Evolutionary conservation across 2,888 invertebrate species (phyloP), one percentile per base, ranked within the genome.

Genomic region (Heliconius sara): DNA sequence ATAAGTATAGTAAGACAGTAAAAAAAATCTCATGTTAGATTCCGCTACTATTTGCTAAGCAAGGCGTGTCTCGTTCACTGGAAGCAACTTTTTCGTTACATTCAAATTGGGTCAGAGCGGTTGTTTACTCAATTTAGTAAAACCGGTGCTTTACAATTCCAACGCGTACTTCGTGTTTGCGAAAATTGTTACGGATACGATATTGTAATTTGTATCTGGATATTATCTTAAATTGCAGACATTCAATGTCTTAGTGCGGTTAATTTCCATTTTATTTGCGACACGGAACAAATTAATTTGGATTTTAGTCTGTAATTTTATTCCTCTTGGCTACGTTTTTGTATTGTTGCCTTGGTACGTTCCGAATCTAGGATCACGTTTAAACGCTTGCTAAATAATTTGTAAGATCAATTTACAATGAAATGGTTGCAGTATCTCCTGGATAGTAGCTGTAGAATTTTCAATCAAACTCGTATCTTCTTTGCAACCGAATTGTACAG

Each of bases 71-170:
- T 78, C 73, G 57, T 78, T 78, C 68, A 19, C 43, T n/a, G 65
- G 67, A 78, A 78, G 74, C 27, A 57, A 81, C 52, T 77, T 76
- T 79, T 79, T 81, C 67, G 68, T 43, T 52, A n/a, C 71, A 81
- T 79, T 80, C 76, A 81, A 82, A 82, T 80, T 80, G 74, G 79
- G 73, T 79, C 77, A 79, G 66, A 80, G 71, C 77, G 67, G 74
- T 76, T 82, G 78, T 82, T 79, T 83, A 81, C 81, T 78, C 79
- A 82, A 80, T 81, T 82, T 79, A 70, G 82, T 79, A 74, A 77
- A 79, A 80, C 73, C 71, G 74, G 70, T 74, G 74, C 76, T 79
- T 70, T 80, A 79, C 63, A 80, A 80, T 78, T 80, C 77, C 77
- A 47, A 65, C 77, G 76, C 70, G 79, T 78, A 34, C 67, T 76